Conservation (phyloP, 1,140 invertebrate genomes). For the Drosophila kohkoa region DNA sequence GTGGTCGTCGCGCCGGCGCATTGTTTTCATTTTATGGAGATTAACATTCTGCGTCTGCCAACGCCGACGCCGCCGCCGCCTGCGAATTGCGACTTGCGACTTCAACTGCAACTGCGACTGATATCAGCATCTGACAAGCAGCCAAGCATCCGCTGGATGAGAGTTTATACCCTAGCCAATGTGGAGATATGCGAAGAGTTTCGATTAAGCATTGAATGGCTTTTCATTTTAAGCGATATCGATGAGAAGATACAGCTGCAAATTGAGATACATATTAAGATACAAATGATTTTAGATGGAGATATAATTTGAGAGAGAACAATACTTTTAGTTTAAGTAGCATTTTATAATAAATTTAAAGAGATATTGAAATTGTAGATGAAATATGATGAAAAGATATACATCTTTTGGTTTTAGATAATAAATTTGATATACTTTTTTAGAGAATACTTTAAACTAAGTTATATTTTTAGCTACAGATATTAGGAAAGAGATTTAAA, state of each 20-base stretch:
- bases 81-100: slow-evolving; percentile 13
- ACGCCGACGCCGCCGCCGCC: slow-evolving; percentile 15
- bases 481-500: no score
- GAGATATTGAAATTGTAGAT: no score
- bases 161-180: slow-evolving; percentile 3
- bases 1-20: slow-evolving; percentile 72
- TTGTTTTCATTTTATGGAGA: slow-evolving; percentile 84
- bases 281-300: not conserved
- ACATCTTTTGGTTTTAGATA: no score
- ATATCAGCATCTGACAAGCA: slow-evolving; percentile 75
- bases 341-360: no score
- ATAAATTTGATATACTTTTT: no score
- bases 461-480: no score
- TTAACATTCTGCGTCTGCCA: slow-evolving; percentile 77
- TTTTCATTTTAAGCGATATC: not conserved
- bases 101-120: slow-evolving; percentile 52
- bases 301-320: no score
- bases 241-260: not conserved
- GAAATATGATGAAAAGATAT: no score
- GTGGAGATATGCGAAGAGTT: not conserved
- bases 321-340: not conserved
- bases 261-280: not conserved
- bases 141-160: slow-evolving; percentile 68
- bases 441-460: no score
- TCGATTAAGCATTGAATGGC: not conserved